Percentiles rank a stretch among this genome's conserved stretches.
Conservation (phyloP, 2,888 invertebrate species). For the Ommatoiulus sabulosus region DNA sequence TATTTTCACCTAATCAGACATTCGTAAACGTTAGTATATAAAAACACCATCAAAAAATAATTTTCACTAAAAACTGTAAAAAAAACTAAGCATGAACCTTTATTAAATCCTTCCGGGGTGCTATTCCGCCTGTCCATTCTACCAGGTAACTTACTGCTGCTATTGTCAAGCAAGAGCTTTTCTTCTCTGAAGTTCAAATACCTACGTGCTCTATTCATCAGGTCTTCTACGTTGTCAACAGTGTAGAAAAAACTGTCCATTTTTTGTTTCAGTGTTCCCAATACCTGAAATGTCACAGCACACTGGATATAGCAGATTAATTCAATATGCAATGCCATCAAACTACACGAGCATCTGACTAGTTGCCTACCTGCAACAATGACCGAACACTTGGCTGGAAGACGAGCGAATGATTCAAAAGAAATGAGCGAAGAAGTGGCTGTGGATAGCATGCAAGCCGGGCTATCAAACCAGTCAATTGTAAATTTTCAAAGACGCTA, state of each 20-base stretch:
- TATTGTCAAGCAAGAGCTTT: slow-evolving; percentile 69
- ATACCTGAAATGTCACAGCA: slow-evolving; percentile 71
- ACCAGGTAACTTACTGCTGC: not conserved
- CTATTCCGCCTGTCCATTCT: slow-evolving; percentile 57
- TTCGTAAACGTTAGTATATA: not conserved
- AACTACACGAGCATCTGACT: not conserved
- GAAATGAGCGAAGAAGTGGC: slow-evolving; percentile 85
- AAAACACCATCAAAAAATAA: not conserved
- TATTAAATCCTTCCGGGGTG: slow-evolving; percentile 57
- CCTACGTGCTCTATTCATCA: slow-evolving; percentile 82
- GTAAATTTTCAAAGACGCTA: slow-evolving; percentile 85
- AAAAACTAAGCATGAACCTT: slow-evolving; percentile 24
- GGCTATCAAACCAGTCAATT: slow-evolving; percentile 87
- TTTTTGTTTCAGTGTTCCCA: slow-evolving; percentile 84
- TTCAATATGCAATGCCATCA: not conserved
- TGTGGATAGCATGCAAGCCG: slow-evolving; percentile 89
- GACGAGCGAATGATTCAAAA: slow-evolving; percentile 86
- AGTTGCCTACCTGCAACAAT: slow-evolving; percentile 80
- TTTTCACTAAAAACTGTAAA: not conserved
- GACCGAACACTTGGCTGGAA: slow-evolving; percentile 92
- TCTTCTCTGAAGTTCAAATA: slow-evolving; percentile 85
- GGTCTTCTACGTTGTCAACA: slow-evolving; percentile 70
- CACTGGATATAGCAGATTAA: not conserved
- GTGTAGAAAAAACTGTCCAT: slow-evolving; percentile 77
- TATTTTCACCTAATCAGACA: slow-evolving; percentile 72